Conservation (phyloP, 2,888 invertebrate species). For the Oligia fasciuncula region DNA sequence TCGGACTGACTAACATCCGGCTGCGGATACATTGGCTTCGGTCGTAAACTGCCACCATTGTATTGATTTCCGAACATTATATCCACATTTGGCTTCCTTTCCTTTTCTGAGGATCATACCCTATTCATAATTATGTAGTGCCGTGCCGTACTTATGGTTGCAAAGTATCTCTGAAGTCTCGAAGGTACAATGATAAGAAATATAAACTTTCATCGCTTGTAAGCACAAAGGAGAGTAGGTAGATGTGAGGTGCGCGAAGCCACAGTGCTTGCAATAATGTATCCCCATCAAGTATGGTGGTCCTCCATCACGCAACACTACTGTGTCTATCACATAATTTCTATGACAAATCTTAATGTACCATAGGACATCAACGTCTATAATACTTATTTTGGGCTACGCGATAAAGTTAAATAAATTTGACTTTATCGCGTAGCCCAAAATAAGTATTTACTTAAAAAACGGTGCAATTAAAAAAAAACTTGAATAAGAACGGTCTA, state of each 20-base stretch:
- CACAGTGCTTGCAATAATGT: neutral
- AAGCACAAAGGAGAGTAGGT: neutral
- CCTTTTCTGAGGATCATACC: conserved; percentile 26
- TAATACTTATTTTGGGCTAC: too few relatives aligned
- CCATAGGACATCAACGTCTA: neutral
- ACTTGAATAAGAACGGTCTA: conserved; percentile 1
- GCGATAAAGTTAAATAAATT: neutral
- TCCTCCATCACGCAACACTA: neutral
- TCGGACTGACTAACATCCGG: conserved; percentile 40
- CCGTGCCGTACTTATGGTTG: conserved; percentile 13
- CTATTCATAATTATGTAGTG: conserved; percentile 31
- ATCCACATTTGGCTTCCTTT: conserved; percentile 46
- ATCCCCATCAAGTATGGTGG: neutral
- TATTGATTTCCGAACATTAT: conserved; percentile 55
- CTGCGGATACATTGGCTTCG: conserved; percentile 35
- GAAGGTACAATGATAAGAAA: neutral
- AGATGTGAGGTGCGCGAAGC: neutral
- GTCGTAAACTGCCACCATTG: conserved; percentile 52
- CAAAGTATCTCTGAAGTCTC: conserved; percentile 28
- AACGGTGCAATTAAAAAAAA: neutral
- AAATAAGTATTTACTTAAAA: conserved; percentile 9
- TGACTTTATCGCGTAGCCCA: neutral
- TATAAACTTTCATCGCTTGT: neutral
- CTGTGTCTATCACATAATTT: neutral
- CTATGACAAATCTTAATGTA: neutral